Evolutionary conservation across 2,113 vertebrate species (phyloP), one percentile per base, ranked within the genome.

Genomic region (Tragelaphus buxtoni): DNA sequence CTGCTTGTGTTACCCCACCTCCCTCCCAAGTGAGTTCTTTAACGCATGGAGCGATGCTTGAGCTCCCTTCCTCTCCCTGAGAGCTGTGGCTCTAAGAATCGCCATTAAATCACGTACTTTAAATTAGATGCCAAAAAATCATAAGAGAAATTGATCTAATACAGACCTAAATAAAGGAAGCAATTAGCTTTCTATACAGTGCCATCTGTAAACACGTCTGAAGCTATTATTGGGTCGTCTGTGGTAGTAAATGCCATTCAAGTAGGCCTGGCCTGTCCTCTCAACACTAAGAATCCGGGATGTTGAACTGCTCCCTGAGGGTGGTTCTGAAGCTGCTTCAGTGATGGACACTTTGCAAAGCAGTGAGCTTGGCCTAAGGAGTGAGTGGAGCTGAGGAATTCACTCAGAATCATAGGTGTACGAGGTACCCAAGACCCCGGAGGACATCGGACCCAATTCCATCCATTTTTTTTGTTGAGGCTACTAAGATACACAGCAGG

Each of bases 381-480:
- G 3, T 39, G 61, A 60, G 10, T 42, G 74, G 39, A 79, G 56
- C 51, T 7, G 42, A 53, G 87, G 83, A 56, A 20, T 16, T 32
- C 22, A 49, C 63, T 61, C 42, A 4, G 87, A 13, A 16, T 24
- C 55, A 1, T 0, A 51, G 61, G 74, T 17, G 10, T 9, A 35
- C 10, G 35, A 49, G 42, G 60, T 4, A 16, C 8, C 39, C 56
- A 9, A 13, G 49, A 24, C 49, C 9, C 2, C 10, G 28, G 10
- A 4, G 6, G n/a, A 9, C 65, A 17, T 8, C 3, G 28, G 3
- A 2, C 42, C 69, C 14, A 2, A 1, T 9, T 26, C 77, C n/a
- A 35, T 76, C 16, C 1, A 13, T 35, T 17, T 24, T 28, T 5
- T 9, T 45, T 2, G 17, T 26, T 4, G 65, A 55, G 20, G 63